Evolutionary conservation across 2,888 invertebrate species (phyloP).

Genomic region (Pseudoips prasinana): DNA sequence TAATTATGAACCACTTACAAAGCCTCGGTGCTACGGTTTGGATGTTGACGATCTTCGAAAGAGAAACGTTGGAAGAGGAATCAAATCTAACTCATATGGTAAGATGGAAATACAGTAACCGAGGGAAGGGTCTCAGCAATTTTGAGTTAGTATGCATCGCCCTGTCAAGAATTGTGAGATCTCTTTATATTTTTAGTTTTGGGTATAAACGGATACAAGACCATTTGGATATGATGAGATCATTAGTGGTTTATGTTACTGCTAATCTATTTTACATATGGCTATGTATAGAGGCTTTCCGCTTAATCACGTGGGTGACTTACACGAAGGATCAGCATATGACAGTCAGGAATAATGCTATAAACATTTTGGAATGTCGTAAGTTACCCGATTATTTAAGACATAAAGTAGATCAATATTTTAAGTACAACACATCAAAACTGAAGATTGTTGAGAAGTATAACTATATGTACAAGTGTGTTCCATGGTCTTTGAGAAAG

Average conservation of each 20-base stretch:
- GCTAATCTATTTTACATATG: conserved; percentile 38
- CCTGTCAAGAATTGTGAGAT: no score
- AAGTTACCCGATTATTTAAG: conserved; percentile 18
- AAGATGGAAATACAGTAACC: no score
- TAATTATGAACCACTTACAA: conserved; percentile 32
- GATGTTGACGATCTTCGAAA: no score
- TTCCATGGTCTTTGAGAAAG: conserved; percentile 15
- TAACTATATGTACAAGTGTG: conserved; percentile 14
- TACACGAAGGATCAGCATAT: conserved; percentile 14
- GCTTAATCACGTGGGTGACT: conserved; percentile 16
- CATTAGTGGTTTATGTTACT: conserved; percentile 29
- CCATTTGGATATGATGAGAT: conserved; percentile 31
- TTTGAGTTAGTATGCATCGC: no score
- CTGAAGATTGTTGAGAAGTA: conserved; percentile 2
- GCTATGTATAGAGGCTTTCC: conserved; percentile 34
- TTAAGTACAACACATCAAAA: conserved; percentile 10
- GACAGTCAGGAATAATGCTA: not conserved
- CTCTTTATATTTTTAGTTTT: no score
- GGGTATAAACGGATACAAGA: no score
- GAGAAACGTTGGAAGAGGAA: no score
- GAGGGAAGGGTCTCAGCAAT: no score
- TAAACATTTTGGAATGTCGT: conserved; percentile 4
- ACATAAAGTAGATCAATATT: conserved; percentile 14
- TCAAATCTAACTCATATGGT: no score
- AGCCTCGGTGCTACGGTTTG: conserved; percentile 27